A percentile compares a stretch with the other conserved stretches of the same genome.
Conservation (phyloP, 92 coral and sea anemone species). For the Porites cylindrica region DNA sequence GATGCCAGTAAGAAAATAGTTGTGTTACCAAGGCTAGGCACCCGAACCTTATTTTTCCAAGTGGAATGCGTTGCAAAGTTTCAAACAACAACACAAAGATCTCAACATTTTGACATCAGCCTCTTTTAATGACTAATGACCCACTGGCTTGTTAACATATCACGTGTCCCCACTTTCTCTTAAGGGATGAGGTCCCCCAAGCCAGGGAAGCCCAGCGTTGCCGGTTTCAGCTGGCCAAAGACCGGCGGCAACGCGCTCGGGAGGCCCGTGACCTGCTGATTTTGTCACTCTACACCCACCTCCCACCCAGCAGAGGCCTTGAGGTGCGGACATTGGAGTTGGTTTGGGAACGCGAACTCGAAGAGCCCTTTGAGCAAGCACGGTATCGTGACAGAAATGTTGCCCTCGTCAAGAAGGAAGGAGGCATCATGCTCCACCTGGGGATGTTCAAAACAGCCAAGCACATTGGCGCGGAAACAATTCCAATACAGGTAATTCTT, state of each 20-base stretch:
- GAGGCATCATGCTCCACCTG: not conserved
- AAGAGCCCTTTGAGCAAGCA: not conserved
- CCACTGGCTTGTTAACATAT: not conserved
- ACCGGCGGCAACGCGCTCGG: not conserved
- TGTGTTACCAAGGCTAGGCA: too few relatives aligned
- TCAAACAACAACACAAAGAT: too few relatives aligned
- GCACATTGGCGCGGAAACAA: not conserved
- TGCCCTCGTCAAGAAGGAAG: not conserved
- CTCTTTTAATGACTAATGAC: not conserved
- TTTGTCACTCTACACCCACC: not conserved
- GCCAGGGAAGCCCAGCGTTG: not conserved
- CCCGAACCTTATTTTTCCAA: too few relatives aligned
- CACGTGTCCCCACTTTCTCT: not conserved
- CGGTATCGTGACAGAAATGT: not conserved
- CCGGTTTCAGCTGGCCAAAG: not conserved
- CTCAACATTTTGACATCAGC: not conserved
- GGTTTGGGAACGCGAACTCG: not conserved
- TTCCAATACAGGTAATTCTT: not conserved
- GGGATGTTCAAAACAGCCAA: not conserved
- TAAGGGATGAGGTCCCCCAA: not conserved
- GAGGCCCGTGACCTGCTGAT: too few relatives aligned
- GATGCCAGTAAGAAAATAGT: not conserved
- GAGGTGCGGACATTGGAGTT: not conserved
- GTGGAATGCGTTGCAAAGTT: too few relatives aligned
- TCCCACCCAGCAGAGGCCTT: not conserved